Conservation (phyloP, 2,113 vertebrate genomes). For the Actenoides hombroni region DNA sequence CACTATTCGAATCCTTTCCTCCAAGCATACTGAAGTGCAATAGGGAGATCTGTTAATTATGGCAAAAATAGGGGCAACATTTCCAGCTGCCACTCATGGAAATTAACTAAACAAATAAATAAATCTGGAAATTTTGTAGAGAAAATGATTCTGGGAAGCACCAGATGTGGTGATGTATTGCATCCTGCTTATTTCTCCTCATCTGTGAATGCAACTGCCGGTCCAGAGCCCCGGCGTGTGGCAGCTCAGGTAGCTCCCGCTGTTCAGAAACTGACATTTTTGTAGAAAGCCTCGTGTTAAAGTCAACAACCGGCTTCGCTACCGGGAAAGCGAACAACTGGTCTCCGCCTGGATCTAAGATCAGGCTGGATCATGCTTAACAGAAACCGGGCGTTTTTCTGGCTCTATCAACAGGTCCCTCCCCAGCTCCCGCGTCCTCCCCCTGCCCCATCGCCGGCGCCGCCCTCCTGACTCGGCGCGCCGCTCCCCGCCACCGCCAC, state of each 20-base stretch:
- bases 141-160: background rate
- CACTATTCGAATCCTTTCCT: background rate
- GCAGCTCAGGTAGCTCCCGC: background rate
- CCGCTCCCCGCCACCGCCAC: background rate
- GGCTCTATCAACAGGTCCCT: background rate
- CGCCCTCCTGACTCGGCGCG: background rate
- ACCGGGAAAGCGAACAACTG: background rate
- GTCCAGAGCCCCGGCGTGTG: no score
- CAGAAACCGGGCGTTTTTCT: fast-evolving
- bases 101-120: background rate
- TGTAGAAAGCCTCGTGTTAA: background rate
- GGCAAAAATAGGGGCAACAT: background rate
- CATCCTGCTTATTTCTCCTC: background rate
- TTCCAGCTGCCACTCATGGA: background rate
- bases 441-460: background rate
- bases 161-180: fast-evolving
- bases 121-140: background rate
- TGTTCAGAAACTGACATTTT: fast-evolving
- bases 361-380: no score
- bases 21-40: background rate
- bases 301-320: background rate
- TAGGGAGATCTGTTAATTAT: background rate
- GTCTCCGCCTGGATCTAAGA: fast-evolving
- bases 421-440: no score
- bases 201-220: background rate